These are phyloP conservation scores for Argyra leucocephala DNA, from an alignment of 2,888 invertebrate species.

Conservation along the genomic window DNA sequence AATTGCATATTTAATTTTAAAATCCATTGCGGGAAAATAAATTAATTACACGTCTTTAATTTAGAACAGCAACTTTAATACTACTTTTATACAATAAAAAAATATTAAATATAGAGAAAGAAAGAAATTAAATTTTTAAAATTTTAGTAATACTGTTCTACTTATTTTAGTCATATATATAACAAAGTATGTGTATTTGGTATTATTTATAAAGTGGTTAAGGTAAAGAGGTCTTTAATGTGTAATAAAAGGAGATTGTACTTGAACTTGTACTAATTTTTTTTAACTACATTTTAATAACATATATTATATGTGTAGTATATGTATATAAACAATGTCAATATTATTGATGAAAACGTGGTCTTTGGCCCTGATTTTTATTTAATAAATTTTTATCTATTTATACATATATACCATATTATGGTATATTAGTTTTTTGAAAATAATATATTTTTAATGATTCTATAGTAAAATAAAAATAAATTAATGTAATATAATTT, in stretches of 20 bases:
- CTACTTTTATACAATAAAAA: not conserved
- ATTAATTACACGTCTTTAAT: not conserved
- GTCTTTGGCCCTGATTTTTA: conserved; percentile 10
- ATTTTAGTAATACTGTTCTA: not conserved
- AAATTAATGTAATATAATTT: too few species aligned
- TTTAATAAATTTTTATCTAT: too few species aligned
- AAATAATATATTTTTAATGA: too few species aligned
- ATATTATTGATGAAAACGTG: not conserved
- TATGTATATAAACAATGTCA: not conserved
- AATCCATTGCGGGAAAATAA: not conserved
- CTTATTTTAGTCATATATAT: too few species aligned
- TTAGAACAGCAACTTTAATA: not conserved
- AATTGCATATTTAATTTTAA: not conserved
- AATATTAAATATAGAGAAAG: not conserved
- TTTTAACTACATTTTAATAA: conserved; percentile 1
- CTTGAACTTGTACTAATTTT: not conserved
- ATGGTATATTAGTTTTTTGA: too few species aligned
- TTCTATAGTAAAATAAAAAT: too few species aligned
- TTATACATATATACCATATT: too few species aligned
- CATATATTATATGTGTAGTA: not conserved
- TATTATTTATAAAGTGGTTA: too few species aligned
- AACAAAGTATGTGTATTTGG: too few species aligned
- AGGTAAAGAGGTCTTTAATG: too few species aligned
- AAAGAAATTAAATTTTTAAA: not conserved
- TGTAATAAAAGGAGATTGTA: not conserved